Base-by-base conservation (phyloP, 2,113 vertebrate species). In the Myiagra hebetior region DNA sequence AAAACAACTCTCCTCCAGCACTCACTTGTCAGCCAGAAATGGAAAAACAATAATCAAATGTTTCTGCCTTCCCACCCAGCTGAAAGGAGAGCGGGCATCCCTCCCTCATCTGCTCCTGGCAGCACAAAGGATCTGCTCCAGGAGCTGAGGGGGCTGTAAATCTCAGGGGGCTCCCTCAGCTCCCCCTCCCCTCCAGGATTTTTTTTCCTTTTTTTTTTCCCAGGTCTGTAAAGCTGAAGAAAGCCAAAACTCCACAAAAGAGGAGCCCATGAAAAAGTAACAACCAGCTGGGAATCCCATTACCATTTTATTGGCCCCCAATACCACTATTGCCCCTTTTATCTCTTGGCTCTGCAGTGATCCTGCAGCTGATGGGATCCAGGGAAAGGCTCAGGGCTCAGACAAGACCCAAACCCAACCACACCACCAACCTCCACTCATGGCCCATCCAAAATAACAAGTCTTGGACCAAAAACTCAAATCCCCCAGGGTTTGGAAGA, bases 301-400 rank as follows among this genome's bases (percentile, higher is more conserved):
- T 94, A 91, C 92, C 60, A 49, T 87, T 97, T 96, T 97, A 92
- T 91, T 68, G 92, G 68, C 68, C 72, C 20, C 92, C 49, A 65
- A 69, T 24, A 81, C 30, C 23, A 2, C 31, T 9, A 4, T 6
- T 55, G 76, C 70, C 44, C 79, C 87, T 94, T 95, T 94, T 60
- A 81, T 80, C 85, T 86, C 82, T 9, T 4, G 2, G 10, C 88
- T 80, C 75, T 2, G 47, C 57, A 16, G 74, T 0, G 2, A 73
- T 74, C 89, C 56, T 31, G 2, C 85, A 57, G 56, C 27, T 52
- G 2, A 46, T 2, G 20, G 23, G 17, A 74, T 8, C 18, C 2
- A 3, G 65, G 33, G 57, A 49, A 68, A 42, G 26, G 47, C 16
- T 27, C 28, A 63, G 0, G 9, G 76, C 39, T 64, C 67, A 56